Evolutionary conservation across 2,888 invertebrate genomes (phyloP).

Genomic region (Drosophila sordidula): DNA sequence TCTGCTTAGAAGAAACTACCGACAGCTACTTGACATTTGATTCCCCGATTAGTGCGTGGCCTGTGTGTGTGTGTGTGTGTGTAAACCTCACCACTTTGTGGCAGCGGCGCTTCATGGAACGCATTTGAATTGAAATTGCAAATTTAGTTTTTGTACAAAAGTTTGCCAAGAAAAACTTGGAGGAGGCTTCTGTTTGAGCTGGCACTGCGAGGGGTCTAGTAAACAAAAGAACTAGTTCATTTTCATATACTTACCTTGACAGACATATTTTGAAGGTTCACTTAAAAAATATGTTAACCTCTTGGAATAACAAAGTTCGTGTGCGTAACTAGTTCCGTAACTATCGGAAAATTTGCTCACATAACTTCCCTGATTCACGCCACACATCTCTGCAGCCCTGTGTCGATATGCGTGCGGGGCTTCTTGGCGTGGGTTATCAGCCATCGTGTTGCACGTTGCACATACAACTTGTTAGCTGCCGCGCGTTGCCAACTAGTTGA

Average conservation of each 20-base stretch:
- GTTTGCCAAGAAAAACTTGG: constrained; percentile 28
- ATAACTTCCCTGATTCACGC: background rate
- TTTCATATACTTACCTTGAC: background rate
- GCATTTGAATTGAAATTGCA: constrained; percentile 44
- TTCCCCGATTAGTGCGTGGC: constrained; percentile 68
- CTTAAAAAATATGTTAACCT: no score
- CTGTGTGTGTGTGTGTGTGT: constrained; percentile 13
- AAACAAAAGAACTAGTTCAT: constrained; percentile 10
- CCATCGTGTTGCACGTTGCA: constrained; percentile 51
- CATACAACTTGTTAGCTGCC: constrained; percentile 65
- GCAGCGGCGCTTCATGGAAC: constrained; percentile 8
- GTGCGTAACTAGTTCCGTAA: background rate
- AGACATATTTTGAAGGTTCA: no score
- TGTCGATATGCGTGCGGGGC: constrained; percentile 29
- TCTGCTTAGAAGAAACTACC: constrained; percentile 51
- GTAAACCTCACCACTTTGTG: constrained; percentile 17
- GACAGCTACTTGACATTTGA: constrained; percentile 71
- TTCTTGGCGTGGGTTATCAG: constrained; percentile 40
- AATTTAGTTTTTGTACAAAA: constrained; percentile 39
- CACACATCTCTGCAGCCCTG: constrained; percentile 35
- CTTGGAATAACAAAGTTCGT: background rate
- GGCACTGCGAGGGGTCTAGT: constrained; percentile 39
- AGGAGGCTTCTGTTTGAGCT: constrained; percentile 13
- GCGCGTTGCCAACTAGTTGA: constrained; percentile 55
- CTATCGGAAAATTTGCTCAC: background rate